Evolutionary conservation across 2,797 vertebrate species (phyloP).

Genomic region (Pseudotriccus pelzelni): DNA sequence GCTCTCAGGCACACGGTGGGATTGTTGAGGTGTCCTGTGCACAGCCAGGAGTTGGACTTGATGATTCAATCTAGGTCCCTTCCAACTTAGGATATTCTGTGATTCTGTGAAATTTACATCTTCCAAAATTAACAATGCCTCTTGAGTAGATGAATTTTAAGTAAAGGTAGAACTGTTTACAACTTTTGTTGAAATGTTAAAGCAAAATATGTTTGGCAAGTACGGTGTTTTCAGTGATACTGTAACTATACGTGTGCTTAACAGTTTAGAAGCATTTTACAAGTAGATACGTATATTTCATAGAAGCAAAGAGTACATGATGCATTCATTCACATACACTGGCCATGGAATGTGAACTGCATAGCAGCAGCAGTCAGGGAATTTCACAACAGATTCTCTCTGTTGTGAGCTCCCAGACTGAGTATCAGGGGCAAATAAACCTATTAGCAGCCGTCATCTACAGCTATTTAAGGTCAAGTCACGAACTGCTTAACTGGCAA

Average conservation of each 20-base stretch:
- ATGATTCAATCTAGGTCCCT: neutral
- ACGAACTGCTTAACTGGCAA: constrained; percentile 27
- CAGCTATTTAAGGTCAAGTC: constrained; percentile 44
- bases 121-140: neutral
- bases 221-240: neutral
- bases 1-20: neutral
- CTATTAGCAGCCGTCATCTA: neutral
- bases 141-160: neutral
- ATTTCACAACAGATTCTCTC: neutral
- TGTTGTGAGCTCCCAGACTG: neutral
- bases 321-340: neutral
- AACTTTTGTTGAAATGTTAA: neutral
- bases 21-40: neutral
- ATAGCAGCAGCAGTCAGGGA: neutral
- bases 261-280: neutral
- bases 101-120: neutral
- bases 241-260: neutral
- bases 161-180: neutral
- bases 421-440: neutral
- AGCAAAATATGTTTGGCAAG: neutral
- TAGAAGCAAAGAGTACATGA: neutral
- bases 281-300: neutral
- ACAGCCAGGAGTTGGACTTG: neutral
- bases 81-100: neutral
- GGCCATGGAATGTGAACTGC: accelerated